These are phyloP conservation scores for Oryctolagus cuniculus DNA, from an alignment of 2,113 vertebrate genomes.

Conservation along the genomic window DNA sequence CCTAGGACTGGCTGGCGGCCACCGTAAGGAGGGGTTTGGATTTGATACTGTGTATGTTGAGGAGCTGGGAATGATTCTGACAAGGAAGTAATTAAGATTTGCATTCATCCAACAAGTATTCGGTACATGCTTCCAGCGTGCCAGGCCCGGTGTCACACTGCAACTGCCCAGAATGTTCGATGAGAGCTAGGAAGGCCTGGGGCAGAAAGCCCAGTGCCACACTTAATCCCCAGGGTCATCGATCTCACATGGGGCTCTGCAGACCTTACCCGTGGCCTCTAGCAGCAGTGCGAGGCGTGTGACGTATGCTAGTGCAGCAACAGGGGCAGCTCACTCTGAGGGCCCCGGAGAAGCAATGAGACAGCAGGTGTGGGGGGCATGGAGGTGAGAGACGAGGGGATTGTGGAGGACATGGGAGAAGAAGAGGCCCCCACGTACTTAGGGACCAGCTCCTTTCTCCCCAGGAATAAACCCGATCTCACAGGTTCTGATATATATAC, in stretches of 20 bases:
- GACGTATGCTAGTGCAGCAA: neutral
- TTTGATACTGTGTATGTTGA: neutral
- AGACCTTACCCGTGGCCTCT: neutral
- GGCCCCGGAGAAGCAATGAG: neutral
- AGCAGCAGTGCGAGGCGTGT: neutral
- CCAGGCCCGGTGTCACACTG: neutral
- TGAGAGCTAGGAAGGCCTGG: neutral
- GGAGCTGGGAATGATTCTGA: neutral
- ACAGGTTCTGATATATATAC: neutral
- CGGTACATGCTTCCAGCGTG: fast-evolving
- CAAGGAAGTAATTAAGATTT: neutral
- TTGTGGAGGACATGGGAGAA: fast-evolving
- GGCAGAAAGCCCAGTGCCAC: fast-evolving
- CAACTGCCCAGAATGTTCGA: too few relatives aligned
- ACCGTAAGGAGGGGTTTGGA: neutral
- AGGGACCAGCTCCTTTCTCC: neutral
- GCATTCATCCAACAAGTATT: too few relatives aligned
- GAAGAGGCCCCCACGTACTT: fast-evolving
- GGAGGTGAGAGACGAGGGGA: neutral
- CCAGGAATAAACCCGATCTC: neutral
- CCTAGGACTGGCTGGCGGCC: neutral
- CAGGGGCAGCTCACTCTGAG: neutral
- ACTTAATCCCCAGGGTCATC: neutral
- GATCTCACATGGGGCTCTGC: neutral
- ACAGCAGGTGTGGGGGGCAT: neutral